These are phyloP conservation scores for Cheilosia scutellata DNA, from an alignment of 2,888 invertebrate species.

Conservation along the genomic window DNA sequence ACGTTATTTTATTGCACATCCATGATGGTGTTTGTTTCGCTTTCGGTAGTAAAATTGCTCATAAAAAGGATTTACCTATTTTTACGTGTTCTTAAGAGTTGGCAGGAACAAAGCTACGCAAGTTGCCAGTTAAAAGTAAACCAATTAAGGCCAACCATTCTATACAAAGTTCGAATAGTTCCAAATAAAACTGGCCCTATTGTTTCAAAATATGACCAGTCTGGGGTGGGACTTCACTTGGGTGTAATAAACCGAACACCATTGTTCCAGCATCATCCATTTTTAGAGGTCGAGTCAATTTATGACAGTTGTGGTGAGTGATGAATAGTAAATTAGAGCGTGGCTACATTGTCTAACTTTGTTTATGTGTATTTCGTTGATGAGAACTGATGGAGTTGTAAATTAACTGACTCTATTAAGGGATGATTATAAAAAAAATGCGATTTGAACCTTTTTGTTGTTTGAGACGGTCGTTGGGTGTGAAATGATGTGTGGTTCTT, in stretches of 20 bases:
- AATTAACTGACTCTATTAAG: no score
- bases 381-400: no score
- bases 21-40: not conserved
- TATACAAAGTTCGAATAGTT: not conserved
- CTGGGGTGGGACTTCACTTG: not conserved
- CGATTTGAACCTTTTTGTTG: no score
- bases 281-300: no score
- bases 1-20: conserved; percentile 7
- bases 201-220: not conserved
- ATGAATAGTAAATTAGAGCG: no score
- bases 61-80: conserved; percentile 17
- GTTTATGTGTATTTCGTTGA: no score
- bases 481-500: no score
- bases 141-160: conserved; percentile 8
- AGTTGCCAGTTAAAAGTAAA: not conserved
- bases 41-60: conserved; percentile 7
- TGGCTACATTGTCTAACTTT: no score
- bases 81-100: not conserved
- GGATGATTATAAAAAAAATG: no score
- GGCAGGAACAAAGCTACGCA: not conserved
- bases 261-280: not conserved
- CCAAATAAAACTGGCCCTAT: not conserved
- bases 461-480: no score
- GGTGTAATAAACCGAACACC: not conserved
- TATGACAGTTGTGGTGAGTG: no score